These are phyloP conservation scores for Rhinella marina DNA, from an alignment of 2,797 vertebrate genomes.

Conservation along the genomic window DNA sequence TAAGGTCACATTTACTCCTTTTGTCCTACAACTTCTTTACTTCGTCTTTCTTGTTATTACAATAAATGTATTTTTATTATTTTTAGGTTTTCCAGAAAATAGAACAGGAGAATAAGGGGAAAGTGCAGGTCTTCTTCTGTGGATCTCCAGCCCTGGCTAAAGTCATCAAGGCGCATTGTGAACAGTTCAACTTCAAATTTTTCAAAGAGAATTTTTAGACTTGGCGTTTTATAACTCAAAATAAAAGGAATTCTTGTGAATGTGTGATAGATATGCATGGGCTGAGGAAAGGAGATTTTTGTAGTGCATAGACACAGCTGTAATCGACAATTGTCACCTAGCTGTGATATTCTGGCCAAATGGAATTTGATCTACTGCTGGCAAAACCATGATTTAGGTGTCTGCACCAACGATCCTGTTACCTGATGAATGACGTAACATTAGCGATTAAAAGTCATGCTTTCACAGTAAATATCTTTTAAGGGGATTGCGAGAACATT, in stretches of 20 bases:
- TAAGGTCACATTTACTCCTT: constrained; percentile 71
- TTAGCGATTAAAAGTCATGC: no score
- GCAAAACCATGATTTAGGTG: neutral
- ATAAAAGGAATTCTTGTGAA: neutral
- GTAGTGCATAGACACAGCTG: neutral
- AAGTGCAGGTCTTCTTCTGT: constrained; percentile 88
- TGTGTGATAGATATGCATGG: neutral
- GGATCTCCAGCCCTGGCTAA: constrained; percentile 81
- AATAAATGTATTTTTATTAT: neutral
- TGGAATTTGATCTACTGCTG: neutral
- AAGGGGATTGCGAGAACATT: no score
- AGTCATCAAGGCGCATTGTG: constrained; percentile 81
- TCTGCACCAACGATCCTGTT: no score
- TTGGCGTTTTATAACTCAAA: neutral
- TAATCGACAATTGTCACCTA: neutral
- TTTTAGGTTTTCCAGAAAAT: constrained; percentile 84
- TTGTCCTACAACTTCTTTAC: neutral
- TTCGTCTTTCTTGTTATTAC: neutral
- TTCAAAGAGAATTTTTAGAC: constrained; percentile 85
- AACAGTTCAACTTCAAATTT: constrained; percentile 81
- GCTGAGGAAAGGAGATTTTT: neutral
- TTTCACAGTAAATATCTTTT: no score
- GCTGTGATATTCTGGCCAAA: neutral
- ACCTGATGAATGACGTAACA: no score
- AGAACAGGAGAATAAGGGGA: constrained; percentile 80